phyloP scores from a whole-genome alignment of 2,888 invertebrate species.

The Phytoseiulus persimilis region DNA sequence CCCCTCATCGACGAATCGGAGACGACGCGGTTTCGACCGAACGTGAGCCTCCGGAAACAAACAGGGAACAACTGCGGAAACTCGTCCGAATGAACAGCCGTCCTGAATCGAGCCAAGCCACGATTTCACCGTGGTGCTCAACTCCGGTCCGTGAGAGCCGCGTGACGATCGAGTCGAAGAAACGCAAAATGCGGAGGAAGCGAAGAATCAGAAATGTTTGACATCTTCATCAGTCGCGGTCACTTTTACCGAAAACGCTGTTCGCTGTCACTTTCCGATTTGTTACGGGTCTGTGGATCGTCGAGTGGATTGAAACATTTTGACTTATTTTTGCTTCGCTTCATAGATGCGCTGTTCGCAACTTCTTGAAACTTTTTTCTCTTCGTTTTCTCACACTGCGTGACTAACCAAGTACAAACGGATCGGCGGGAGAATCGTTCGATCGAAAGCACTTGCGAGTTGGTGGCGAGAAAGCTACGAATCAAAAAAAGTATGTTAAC shows the following conservation, averaged over 20 bases:
- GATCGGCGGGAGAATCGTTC: not conserved
- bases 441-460: not conserved
- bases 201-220: not conserved
- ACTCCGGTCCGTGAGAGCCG: not conserved
- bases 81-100: too few species aligned
- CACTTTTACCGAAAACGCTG: not conserved
- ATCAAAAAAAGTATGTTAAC: not conserved
- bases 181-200: not conserved
- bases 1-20: too few species aligned
- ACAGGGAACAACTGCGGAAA: too few species aligned
- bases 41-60: too few species aligned
- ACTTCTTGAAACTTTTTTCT: not conserved
- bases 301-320: not conserved
- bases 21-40: too few species aligned
- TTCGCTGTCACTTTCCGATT: conserved; percentile 5
- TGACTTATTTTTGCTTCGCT: not conserved
- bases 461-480: not conserved
- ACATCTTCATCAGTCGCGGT: not conserved
- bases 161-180: not conserved
- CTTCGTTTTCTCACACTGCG: not conserved
- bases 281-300: not conserved
- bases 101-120: not conserved
- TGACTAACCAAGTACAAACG: not conserved
- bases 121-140: not conserved
- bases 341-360: not conserved